Base-by-base conservation (phyloP, 2,113 vertebrate genomes). In the Heterocephalus glaber region DNA sequence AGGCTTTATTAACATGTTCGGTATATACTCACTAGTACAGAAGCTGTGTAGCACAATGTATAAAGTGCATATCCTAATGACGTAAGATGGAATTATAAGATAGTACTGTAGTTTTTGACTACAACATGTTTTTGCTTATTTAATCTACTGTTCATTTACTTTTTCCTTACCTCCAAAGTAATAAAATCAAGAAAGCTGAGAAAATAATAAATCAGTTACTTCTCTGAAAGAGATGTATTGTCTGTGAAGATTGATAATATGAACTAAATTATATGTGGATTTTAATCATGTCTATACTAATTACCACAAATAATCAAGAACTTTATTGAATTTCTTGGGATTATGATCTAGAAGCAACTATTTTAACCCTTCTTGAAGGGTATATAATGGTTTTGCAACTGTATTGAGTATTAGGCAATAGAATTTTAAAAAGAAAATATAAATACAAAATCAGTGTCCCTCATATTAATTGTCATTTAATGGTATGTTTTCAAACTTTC, bases 151-250 rank as follows among this genome's bases (percentile, higher is more conserved):
- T 80, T 41, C 9, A 60, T 16, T n/a, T 76, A 72, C 58, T 86
- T n/a, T 88, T 92, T 58, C 56, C 83, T 92, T 58, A 54, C 35
- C 58, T 81, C 41, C 13, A 38, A 54, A 44, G 84, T 95, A 74
- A 70, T 84, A 91, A 96, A 86, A 72, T n/a, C 24, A 58, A 83
- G 76, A 88, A 86, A 65, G 6, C 26, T 54, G 49, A 66, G 35
- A 86, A 94, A 68, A 60, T 81, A 94, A 38, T 81, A 47, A 70
- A 38, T 88, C 30, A 86, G 26, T 90, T 92, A 91, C 28, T 90
- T 94, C 54, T 91, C 74, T 86, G 54, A 41, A 47, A 33, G 28
- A 12, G 35, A 14, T 54, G 11, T 49, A 52, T 9, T 83, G 38
- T 44, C 83, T 95, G 4, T 92, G n/a, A 80, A 79, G 65, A 80